Conservation (phyloP, 2,888 invertebrate genomes). For the Synergus laeviventris region DNA sequence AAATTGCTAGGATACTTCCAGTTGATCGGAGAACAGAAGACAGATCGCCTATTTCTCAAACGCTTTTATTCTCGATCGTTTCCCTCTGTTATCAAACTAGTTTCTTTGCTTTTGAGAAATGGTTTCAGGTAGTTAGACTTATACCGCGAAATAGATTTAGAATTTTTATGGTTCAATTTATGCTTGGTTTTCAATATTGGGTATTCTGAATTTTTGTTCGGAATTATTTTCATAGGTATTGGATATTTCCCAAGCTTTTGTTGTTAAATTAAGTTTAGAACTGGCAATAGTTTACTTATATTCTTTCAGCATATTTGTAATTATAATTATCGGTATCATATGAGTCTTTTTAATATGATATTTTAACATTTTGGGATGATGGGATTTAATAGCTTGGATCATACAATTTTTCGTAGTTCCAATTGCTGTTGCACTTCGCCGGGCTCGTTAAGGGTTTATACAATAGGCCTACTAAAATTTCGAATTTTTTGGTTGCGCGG, state of each 20-base stretch:
- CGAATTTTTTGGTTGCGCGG: constrained; percentile 6
- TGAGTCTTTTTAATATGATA: no score
- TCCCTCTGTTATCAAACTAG: neutral
- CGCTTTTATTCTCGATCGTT: neutral
- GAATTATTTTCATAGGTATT: neutral
- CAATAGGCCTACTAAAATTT: neutral
- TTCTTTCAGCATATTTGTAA: no score
- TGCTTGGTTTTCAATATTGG: neutral
- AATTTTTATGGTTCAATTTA: neutral
- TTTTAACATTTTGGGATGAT: no score
- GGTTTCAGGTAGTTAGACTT: neutral
- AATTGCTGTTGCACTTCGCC: neutral
- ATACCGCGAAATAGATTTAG: neutral
- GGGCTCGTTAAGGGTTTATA: neutral
- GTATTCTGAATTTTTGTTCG: neutral
- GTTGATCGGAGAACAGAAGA: constrained; percentile 18
- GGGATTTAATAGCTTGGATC: no score
- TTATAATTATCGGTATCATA: no score
- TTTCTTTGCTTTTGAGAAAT: neutral
- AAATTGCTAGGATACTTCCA: constrained; percentile 26
- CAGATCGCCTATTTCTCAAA: neutral
- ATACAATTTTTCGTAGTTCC: constrained; percentile 1
- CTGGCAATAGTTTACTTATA: no score
- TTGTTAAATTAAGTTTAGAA: no score
- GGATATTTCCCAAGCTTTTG: neutral